phyloP scores from a whole-genome alignment of 2,888 invertebrate species.

The Tupiocoris notatus region DNA sequence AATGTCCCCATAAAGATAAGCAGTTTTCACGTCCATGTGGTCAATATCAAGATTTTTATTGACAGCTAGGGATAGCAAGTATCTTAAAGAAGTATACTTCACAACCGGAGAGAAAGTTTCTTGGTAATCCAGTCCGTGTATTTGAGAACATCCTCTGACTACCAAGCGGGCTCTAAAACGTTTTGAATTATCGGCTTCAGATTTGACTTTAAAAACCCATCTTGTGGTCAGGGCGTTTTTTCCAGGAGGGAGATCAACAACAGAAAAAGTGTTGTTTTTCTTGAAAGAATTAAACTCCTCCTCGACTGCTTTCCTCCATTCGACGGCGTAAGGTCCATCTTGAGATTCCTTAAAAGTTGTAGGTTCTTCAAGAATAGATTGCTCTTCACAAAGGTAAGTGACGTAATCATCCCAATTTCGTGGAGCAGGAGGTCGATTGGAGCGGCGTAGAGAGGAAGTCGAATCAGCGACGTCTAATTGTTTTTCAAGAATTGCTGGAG shows the following conservation, averaged over 20 bases:
- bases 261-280: constrained; percentile 18
- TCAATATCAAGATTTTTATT: not conserved
- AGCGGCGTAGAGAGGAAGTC: too few species aligned
- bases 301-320: constrained; percentile 4
- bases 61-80: constrained; percentile 12
- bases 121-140: not conserved
- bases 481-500: too few species aligned
- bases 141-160: constrained; percentile 5
- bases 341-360: too few species aligned
- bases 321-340: too few species aligned
- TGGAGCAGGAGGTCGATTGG: too few species aligned
- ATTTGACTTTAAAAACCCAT: constrained; percentile 24
- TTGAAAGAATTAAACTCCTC: constrained; percentile 14
- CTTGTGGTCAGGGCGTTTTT: constrained; percentile 2
- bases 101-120: constrained; percentile 28
- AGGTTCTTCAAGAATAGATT: too few species aligned
- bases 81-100: not conserved
- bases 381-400: too few species aligned
- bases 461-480: too few species aligned
- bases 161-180: constrained; percentile 7
- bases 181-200: not conserved
- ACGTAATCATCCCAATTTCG: too few species aligned
- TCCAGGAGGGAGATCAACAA: constrained; percentile 5
- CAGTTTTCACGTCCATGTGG: not conserved
- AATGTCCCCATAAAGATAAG: constrained; percentile 6